phyloP scores from a whole-genome alignment of 2,888 invertebrate genomes.

The Mayetiola destructor region DNA sequence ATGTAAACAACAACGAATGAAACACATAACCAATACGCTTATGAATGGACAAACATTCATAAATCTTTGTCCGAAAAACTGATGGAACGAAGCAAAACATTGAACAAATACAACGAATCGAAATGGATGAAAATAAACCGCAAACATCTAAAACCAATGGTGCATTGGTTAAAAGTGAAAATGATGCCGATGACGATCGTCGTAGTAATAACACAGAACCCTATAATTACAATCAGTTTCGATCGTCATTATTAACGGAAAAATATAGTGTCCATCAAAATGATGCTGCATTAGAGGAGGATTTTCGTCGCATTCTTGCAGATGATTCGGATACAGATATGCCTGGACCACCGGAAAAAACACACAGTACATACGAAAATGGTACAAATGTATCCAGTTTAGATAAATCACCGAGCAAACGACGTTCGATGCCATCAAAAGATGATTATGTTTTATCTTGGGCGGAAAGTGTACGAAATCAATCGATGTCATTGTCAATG shows the following conservation, averaged over 20 bases:
- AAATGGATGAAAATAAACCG: background rate
- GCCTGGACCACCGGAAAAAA: background rate
- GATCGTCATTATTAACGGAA: background rate
- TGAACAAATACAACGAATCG: background rate
- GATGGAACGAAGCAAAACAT: too few relatives aligned
- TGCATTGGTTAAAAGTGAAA: background rate
- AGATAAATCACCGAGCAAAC: background rate
- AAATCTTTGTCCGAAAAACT: too few relatives aligned
- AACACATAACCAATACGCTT: too few relatives aligned
- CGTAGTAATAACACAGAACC: background rate
- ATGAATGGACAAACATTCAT: too few relatives aligned
- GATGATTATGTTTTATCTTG: background rate
- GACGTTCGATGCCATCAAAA: background rate
- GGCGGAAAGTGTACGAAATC: constrained; percentile 16
- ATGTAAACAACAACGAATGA: too few relatives aligned
- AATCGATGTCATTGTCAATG: constrained; percentile 10
- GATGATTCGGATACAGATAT: constrained; percentile 3
- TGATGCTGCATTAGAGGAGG: background rate
- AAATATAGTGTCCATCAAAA: constrained; percentile 7
- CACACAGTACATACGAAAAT: background rate
- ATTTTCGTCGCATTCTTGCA: background rate
- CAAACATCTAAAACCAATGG: background rate
- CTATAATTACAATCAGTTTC: background rate
- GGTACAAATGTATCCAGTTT: background rate
- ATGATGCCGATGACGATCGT: background rate